Evolutionary conservation across 2,797 vertebrate species (phyloP), one percentile per base, ranked within the genome.

Genomic region (Rhinophrynus dorsalis): DNA sequence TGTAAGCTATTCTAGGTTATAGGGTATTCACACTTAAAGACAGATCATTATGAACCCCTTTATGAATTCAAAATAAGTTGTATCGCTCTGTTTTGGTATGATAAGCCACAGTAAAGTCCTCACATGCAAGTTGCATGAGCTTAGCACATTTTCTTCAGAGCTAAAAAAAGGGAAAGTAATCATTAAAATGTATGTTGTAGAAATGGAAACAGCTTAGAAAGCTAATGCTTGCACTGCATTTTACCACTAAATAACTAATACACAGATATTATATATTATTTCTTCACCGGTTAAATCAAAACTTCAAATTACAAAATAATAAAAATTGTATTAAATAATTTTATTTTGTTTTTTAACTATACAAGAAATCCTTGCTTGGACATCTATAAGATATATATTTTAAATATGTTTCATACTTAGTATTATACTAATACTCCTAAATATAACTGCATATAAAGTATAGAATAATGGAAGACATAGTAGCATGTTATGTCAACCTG

Each of bases 91-190:
- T 73, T 72, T 73, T 60, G 69, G 61, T 58, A 66, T 44, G 69
- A 73, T 66, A 73, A 73, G 69, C 62, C 45, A 73, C 37, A 60
- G 68, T 73, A 73, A 73, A 73, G 42, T 73, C 54, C 62, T 66
- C 52, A 55, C 69, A 73, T 73, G 69, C 55, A 73, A 73, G 62
- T 66, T 73, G 70, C 38, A 73, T 73, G 70, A 73, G 70, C 56
- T 59, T 73, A 33, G 55, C 70, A 66, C 62, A 66, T 66, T 73
- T 62, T 37, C 45, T 73, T 67, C 47, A 66, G 62, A 73, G 70
- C 62, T 54, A 66, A 60, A 67, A 62, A 58, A 71, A 15, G 67
- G 51, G 37, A 70, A 70, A n/a, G 61, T 44, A 65, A 60, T 73
- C 62, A 73, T 73, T 73, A 73, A 73, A 73, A 67, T 73, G 62